phyloP scores from a whole-genome alignment of 2,113 vertebrate species.

The Calonectris borealis region DNA sequence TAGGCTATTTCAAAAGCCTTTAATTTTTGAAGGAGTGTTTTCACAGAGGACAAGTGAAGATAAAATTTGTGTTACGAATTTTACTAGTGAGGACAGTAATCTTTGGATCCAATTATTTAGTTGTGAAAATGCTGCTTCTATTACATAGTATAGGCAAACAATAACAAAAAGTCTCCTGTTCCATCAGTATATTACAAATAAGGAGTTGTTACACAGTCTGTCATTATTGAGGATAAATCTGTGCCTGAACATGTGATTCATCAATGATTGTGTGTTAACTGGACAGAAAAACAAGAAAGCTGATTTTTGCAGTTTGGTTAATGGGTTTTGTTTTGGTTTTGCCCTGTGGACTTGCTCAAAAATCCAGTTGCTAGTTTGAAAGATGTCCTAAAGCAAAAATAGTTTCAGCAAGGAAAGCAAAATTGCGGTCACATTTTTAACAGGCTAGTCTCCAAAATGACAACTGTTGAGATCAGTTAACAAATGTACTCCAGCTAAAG shows the following conservation, averaged over 20 bases:
- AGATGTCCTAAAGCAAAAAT: neutral
- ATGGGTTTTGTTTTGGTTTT: neutral
- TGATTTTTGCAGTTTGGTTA: neutral
- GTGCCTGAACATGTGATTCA: neutral
- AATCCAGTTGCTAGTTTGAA: neutral
- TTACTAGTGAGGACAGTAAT: neutral
- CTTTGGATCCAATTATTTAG: neutral
- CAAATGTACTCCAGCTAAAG: constrained; percentile 19
- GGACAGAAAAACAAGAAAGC: neutral
- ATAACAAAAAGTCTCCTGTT: neutral
- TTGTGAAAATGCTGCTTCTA: neutral
- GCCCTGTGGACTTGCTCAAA: neutral
- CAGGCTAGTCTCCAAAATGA: neutral
- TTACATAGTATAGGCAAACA: neutral
- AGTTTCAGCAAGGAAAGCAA: neutral
- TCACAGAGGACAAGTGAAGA: neutral
- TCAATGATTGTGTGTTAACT: neutral
- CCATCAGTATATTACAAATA: neutral
- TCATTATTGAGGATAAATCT: neutral
- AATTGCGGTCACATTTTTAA: neutral
- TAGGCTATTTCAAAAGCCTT: neutral
- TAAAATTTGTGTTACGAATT: neutral
- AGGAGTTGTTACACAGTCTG: neutral
- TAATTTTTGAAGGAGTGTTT: neutral
- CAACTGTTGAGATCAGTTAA: constrained; percentile 36